phyloP scores from a whole-genome alignment of 2,113 vertebrate species.

The Tor tambroides region DNA sequence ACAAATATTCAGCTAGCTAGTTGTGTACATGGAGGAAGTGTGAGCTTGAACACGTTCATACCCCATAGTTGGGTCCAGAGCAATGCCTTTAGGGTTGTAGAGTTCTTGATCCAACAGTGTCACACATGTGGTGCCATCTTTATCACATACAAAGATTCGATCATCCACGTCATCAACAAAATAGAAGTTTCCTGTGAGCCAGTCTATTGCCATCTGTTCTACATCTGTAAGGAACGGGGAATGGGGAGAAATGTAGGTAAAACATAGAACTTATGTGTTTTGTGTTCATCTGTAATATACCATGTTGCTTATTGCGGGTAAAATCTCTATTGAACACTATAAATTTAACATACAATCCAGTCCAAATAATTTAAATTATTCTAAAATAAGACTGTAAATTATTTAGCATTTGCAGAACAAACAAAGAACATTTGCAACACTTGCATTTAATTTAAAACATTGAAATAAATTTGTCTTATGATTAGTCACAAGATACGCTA shows the following conservation, averaged over 20 bases:
- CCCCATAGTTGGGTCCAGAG: constrained; percentile 95
- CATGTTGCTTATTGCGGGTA: neutral
- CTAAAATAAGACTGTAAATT: neutral
- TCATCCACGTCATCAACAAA: constrained; percentile 98
- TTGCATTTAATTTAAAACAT: neutral
- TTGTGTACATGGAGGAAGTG: neutral
- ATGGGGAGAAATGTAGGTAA: neutral
- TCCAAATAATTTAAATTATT: neutral
- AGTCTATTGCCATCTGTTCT: constrained; percentile 99
- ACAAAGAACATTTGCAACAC: neutral
- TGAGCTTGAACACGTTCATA: constrained; percentile 66
- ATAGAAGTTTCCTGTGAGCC: constrained; percentile 99
- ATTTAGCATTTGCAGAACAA: neutral
- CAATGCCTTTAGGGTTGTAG: constrained; percentile 97
- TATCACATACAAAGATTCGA: constrained; percentile 95
- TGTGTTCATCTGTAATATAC: neutral
- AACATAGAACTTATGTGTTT: neutral
- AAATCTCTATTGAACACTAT: neutral
- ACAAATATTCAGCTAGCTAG: neutral
- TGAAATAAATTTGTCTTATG: neutral
- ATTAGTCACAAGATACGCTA: neutral
- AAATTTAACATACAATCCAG: neutral
- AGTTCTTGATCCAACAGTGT: constrained; percentile 95
- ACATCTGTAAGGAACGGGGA: constrained; percentile 79
- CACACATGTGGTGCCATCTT: constrained; percentile 90